These are phyloP conservation scores for Agrilus planipennis DNA, from an alignment of 1,140 invertebrate genomes.

Conservation along the genomic window DNA sequence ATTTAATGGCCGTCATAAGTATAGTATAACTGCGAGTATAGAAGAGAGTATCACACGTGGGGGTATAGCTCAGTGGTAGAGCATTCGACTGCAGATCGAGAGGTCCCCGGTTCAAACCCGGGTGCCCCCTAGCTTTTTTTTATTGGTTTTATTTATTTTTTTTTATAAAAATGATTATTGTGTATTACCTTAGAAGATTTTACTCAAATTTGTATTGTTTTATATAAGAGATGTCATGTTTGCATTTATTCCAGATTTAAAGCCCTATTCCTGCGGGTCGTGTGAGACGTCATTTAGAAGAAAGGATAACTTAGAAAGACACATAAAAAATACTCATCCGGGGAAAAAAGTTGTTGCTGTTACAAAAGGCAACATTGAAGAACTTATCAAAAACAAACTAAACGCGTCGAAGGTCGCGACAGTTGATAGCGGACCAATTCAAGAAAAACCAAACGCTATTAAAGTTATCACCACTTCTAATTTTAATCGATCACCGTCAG, in stretches of 20 bases:
- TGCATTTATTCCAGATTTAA: conserved; percentile 34
- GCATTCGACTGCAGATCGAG: conserved; percentile 89
- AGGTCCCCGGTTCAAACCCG: conserved; percentile 91
- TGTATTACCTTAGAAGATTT: too few species aligned
- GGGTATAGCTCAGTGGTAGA: conserved; percentile 86
- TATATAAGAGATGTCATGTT: too few species aligned
- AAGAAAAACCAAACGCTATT: conserved; percentile 29
- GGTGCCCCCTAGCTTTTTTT: conserved; percentile 61
- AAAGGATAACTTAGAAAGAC: conserved; percentile 51
- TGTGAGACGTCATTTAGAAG: conserved; percentile 45
- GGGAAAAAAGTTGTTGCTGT: conserved; percentile 26
- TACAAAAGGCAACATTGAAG: conserved; percentile 8
- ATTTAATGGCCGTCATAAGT: too few species aligned
- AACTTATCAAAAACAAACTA: conserved; percentile 10
- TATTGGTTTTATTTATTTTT: too few species aligned
- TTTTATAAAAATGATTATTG: too few species aligned
- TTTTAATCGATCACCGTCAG: conserved; percentile 12
- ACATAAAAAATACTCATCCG: conserved; percentile 51
- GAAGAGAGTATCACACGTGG: too few species aligned
- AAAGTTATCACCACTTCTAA: conserved; percentile 30
- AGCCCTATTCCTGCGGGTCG: conserved; percentile 44
- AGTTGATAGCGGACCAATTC: conserved; percentile 3
- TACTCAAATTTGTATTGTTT: too few species aligned
- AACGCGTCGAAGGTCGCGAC: too few species aligned
- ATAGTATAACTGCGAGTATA: too few species aligned